Evolutionary conservation across 2,888 invertebrate species (phyloP).

Genomic region (Mythimna loreyi): DNA sequence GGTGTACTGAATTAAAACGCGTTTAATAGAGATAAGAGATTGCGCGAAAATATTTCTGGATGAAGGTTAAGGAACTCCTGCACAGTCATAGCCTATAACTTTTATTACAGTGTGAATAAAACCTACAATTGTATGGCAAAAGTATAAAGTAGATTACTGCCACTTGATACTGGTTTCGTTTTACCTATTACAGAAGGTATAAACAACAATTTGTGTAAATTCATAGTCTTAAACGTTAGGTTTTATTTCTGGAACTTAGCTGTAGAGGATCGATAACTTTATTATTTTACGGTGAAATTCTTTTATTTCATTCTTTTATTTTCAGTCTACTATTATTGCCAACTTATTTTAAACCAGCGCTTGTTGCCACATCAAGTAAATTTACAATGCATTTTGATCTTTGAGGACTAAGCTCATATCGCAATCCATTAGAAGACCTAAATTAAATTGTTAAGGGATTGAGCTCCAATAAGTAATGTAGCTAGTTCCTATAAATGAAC

Average conservation of each 20-base stretch:
- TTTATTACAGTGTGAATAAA: slow-evolving; percentile 49
- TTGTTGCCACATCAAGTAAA: background rate
- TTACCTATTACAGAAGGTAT: slow-evolving; percentile 50
- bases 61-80: slow-evolving; percentile 52
- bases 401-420: too few species aligned
- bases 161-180: slow-evolving; percentile 49
- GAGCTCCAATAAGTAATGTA: too few species aligned
- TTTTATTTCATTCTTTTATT: too few species aligned
- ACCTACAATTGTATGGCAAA: slow-evolving; percentile 36
- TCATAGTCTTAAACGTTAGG: slow-evolving; percentile 35
- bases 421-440: too few species aligned
- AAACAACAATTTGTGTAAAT: slow-evolving; percentile 42
- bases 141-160: slow-evolving; percentile 39
- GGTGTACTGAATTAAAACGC: slow-evolving; percentile 73
- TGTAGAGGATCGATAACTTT: background rate
- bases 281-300: background rate
- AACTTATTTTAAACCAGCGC: too few species aligned
- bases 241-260: slow-evolving; percentile 30
- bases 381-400: background rate
- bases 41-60: slow-evolving; percentile 62
- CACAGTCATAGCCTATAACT: background rate
- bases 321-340: too few species aligned
- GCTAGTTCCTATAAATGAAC: too few species aligned
- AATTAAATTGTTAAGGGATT: too few species aligned
- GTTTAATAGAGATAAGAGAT: slow-evolving; percentile 66